Conservation (phyloP, 53 echinoderm and acorn worm species). For the Arbacia lixula region DNA sequence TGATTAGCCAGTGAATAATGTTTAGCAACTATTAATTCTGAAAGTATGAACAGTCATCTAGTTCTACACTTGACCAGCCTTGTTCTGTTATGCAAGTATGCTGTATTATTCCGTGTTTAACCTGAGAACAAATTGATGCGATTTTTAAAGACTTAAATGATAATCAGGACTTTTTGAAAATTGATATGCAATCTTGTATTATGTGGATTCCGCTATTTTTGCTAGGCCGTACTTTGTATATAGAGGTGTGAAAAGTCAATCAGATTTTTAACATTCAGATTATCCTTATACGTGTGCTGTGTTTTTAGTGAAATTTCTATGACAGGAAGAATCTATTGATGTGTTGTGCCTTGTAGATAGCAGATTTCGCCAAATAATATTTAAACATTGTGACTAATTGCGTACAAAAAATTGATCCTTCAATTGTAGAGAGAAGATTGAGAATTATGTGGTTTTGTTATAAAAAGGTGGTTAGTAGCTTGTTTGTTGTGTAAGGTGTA, state of each 20-base stretch:
- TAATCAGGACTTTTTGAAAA: slow-evolving; percentile 40
- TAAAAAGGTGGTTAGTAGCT: no score
- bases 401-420: no score
- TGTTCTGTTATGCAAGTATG: slow-evolving; percentile 17
- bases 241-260: slow-evolving; percentile 15
- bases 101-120: slow-evolving; percentile 1
- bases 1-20: no score
- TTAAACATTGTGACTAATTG: neutral
- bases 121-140: slow-evolving; percentile 30
- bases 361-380: slow-evolving; percentile 17
- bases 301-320: slow-evolving; percentile 5
- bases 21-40: no score
- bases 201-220: slow-evolving; percentile 17
- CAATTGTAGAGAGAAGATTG: neutral
- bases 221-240: slow-evolving; percentile 24
- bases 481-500: slow-evolving; percentile 34
- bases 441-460: neutral
- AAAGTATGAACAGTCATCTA: no score
- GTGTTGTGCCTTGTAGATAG: slow-evolving; percentile 36
- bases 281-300: slow-evolving; percentile 37
- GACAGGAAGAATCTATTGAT: neutral
- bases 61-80: no score
- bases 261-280: slow-evolving; percentile 32
- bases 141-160: neutral
- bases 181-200: slow-evolving; percentile 41